These are phyloP conservation scores for Phataginus tetradactyla DNA, from an alignment of 2,797 vertebrate species.

Conservation along the genomic window DNA sequence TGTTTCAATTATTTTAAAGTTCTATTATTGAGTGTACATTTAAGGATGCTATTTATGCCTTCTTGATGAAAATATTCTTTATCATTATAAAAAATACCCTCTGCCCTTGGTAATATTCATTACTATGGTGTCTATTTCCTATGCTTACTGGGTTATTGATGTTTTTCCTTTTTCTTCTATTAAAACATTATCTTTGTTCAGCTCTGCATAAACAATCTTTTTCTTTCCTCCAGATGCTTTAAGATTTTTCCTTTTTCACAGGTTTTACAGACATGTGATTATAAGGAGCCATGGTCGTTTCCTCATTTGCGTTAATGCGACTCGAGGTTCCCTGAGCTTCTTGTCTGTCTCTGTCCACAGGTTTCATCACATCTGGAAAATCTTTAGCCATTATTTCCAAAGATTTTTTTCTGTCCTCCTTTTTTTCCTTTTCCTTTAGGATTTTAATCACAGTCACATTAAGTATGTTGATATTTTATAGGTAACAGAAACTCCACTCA, in stretches of 20 bases:
- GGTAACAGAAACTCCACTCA: neutral
- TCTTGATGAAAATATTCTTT: neutral
- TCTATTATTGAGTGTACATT: neutral
- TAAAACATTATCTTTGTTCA: conserved; percentile 25
- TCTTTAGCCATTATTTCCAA: neutral
- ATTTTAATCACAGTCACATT: neutral
- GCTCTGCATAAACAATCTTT: neutral
- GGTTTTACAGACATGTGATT: neutral
- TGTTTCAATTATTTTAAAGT: neutral
- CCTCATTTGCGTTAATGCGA: neutral
- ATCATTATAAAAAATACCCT: neutral
- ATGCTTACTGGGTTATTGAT: neutral
- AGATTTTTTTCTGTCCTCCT: neutral
- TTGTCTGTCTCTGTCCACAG: neutral
- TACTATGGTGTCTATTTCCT: neutral
- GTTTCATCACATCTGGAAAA: neutral
- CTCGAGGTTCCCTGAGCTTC: neutral
- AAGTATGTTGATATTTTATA: neutral
- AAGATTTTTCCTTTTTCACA: neutral
- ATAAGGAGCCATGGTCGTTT: neutral
- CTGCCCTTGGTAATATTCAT: neutral
- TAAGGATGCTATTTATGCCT: neutral
- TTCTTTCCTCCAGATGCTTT: neutral
- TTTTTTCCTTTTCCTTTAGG: neutral
- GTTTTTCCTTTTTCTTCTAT: neutral